Evolutionary conservation across 2,888 invertebrate genomes (phyloP), one percentile per base, ranked within the genome.

Genomic region (Diloba caeruleocephala): DNA sequence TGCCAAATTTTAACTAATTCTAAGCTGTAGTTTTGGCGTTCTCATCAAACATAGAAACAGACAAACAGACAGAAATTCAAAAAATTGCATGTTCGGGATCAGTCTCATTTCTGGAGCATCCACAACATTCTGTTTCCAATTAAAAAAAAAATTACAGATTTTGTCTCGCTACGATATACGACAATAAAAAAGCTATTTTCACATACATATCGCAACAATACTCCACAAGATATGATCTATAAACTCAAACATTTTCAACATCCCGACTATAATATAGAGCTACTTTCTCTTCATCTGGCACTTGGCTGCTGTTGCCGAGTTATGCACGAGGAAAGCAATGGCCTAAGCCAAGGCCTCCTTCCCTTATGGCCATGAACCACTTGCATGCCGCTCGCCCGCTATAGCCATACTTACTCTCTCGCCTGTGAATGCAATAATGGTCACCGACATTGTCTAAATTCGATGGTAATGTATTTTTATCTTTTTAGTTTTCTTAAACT

Each of bases 221-320:
- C 28, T 25, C 6, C 1, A 19, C 13, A 10, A 29, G 19, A 38
- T 15, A 8, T 37, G 19, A 32, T 1, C 25, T n/a, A 10, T 5
- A n/a, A 38, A 7, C 13, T 34, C 4, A 8, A 38, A 31, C 2
- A 38, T 31, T 17, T 17, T 19, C 5, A 21, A 32, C 15, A 42
- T 0, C 4, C 12, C 5, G 7, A 15, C 26, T 10, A 45, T 44
- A 32, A 50, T n/a, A 13, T 39, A 42, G 26, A 55, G 42, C 34
- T 26, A 51, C 43, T 62, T 48, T 62, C 51, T 17, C 45, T 46
- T 31, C 32, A 50, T 37, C 45, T 34, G 10, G n/a, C n/a, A 33
- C 8, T 28, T 37, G 7, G 3, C 38, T 48, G 61, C 14, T 25
- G 19, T 36, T 32, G 10, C 2, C 5, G 15, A 2, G 12, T 17